phyloP scores from a whole-genome alignment of 1,140 invertebrate species.

The Halyomorpha halys region DNA sequence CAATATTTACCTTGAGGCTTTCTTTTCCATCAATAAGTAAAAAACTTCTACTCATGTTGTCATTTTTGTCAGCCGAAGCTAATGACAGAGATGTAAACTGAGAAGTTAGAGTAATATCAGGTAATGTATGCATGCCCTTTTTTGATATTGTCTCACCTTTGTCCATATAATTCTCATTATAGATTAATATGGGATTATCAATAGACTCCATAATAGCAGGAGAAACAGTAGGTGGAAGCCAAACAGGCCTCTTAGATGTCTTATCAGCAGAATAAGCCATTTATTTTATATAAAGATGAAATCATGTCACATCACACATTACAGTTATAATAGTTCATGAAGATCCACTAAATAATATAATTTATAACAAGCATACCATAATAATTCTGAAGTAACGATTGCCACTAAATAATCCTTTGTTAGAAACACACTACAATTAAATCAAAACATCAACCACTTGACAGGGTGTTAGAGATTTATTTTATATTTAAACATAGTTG shows the following conservation, averaged over 20 bases:
- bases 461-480: too few species aligned
- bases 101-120: conserved; percentile 33
- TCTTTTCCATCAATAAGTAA: conserved; percentile 46
- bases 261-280: conserved; percentile 3
- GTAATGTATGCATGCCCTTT: conserved; percentile 20
- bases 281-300: neutral
- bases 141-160: neutral
- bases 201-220: conserved; percentile 33
- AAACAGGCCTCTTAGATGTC: neutral
- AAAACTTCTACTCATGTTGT: conserved; percentile 37
- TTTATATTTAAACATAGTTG: too few species aligned
- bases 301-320: too few species aligned
- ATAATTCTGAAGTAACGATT: too few species aligned
- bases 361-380: too few species aligned
- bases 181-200: conserved; percentile 27
- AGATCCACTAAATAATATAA: too few species aligned
- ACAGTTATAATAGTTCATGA: too few species aligned
- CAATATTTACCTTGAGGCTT: conserved; percentile 34
- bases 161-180: conserved; percentile 14
- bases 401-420: too few species aligned
- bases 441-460: too few species aligned
- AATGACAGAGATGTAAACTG: conserved; percentile 33
- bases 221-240: conserved; percentile 15
- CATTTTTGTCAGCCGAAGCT: conserved; percentile 26
- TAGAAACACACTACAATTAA: too few species aligned